phyloP scores from a whole-genome alignment of 2,113 vertebrate species.

The cat (Felis catus) region DNA sequence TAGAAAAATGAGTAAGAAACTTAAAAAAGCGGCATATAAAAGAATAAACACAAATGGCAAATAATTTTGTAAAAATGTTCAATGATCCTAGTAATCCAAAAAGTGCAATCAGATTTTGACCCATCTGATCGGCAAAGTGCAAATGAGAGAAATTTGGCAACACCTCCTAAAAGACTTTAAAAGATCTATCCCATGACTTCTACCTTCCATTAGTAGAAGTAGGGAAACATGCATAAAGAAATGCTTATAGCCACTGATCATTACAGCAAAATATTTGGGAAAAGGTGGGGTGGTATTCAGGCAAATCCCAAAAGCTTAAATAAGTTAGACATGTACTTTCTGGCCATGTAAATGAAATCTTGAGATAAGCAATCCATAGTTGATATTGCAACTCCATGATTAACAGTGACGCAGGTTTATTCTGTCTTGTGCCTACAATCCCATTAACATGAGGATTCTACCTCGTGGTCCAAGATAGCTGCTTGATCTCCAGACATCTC shows the following conservation, averaged over 20 bases:
- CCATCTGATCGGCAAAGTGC: neutral
- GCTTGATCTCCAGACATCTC: neutral
- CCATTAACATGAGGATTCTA: neutral
- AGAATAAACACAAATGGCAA: neutral
- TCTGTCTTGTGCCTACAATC: neutral
- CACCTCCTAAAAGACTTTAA: neutral
- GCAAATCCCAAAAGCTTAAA: neutral
- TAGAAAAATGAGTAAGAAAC: constrained; percentile 16
- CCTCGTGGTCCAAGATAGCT: neutral
- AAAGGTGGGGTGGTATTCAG: neutral
- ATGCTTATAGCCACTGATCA: neutral
- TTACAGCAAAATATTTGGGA: neutral
- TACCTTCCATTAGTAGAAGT: neutral
- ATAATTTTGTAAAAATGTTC: neutral
- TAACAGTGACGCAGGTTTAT: neutral
- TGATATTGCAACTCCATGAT: neutral
- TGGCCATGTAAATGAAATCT: neutral
- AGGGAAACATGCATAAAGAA: neutral
- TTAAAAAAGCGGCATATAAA: neutral
- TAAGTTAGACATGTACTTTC: neutral
- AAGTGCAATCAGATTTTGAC: neutral
- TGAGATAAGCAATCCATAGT: neutral
- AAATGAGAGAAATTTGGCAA: neutral
- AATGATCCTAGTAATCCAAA: neutral
- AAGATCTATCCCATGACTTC: neutral